Percentiles rank a stretch among this genome's conserved stretches.
Evolutionary conservation across 1,140 invertebrate species (phyloP).

Genomic region (Hycleus phaleratus): DNA sequence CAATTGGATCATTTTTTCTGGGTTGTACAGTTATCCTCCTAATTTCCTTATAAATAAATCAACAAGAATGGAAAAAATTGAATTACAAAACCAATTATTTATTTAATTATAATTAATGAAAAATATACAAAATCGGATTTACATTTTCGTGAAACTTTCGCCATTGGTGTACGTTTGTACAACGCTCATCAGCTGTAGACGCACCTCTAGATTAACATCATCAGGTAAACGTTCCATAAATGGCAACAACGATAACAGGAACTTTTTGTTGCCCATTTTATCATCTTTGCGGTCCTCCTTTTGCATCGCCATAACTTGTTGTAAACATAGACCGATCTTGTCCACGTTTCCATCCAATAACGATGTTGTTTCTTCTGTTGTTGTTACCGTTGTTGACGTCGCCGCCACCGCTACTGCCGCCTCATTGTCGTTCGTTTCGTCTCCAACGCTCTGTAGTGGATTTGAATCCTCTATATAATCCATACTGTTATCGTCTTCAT

Average conservation of each 20-base stretch:
- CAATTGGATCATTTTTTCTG: no score
- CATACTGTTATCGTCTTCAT: slow-evolving; percentile 2
- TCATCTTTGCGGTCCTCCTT: slow-evolving; percentile 25
- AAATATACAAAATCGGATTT: neutral
- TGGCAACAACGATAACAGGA: slow-evolving; percentile 27
- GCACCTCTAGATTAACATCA: slow-evolving; percentile 31
- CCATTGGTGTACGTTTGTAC: slow-evolving; percentile 23
- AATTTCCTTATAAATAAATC: no score
- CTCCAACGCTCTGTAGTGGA: neutral
- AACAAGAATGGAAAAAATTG: no score
- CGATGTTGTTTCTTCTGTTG: neutral
- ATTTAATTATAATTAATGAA: no score
- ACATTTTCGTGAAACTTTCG: slow-evolving; percentile 13
- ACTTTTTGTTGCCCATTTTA: slow-evolving; percentile 28
- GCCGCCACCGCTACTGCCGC: no score
- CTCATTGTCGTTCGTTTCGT: no score
- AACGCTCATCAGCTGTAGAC: slow-evolving; percentile 29
- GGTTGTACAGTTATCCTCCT: no score
- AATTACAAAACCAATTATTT: no score
- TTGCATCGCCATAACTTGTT: slow-evolving; percentile 19
- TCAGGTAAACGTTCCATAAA: slow-evolving; percentile 30
- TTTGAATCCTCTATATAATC: neutral
- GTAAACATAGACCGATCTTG: slow-evolving; percentile 15
- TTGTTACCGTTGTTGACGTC: neutral
- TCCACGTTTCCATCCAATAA: neutral